phyloP scores from a whole-genome alignment of 2,113 vertebrate species.

The Alexandromys fortis region DNA sequence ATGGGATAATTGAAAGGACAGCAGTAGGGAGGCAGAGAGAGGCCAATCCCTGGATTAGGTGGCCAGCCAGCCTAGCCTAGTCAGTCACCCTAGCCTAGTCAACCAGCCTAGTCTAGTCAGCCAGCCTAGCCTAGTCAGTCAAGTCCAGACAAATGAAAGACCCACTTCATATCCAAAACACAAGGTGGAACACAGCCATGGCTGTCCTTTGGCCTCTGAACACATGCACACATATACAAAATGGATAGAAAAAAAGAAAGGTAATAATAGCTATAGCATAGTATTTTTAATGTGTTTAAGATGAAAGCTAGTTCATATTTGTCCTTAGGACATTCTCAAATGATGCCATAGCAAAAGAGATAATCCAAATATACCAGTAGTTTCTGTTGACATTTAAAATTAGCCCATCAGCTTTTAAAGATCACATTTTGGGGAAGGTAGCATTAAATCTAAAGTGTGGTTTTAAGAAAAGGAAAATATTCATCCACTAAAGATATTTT shows the following conservation, averaged over 20 bases:
- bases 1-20: fast-evolving
- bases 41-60: not conserved
- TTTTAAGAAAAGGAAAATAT: slow-evolving; percentile 13
- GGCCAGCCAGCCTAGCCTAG: not conserved
- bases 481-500: not conserved
- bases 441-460: not conserved
- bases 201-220: not conserved
- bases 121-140: not conserved
- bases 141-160: not conserved
- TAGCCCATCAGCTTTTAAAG: slow-evolving; percentile 26
- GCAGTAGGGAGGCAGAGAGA: not conserved
- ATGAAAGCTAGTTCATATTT: slow-evolving; percentile 24
- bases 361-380: not conserved
- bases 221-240: not conserved
- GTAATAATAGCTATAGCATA: not conserved
- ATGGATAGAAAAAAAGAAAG: not conserved
- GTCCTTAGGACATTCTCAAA: slow-evolving; percentile 42
- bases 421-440: not conserved
- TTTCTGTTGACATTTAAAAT: slow-evolving; percentile 57
- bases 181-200: not conserved
- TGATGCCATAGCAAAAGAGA: slow-evolving; percentile 10
- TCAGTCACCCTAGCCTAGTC: not conserved
- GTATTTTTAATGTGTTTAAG: slow-evolving; percentile 38
- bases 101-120: not conserved
- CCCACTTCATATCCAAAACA: not conserved